Percentiles rank a stretch among this genome's conserved stretches.
phyloP scores from a whole-genome alignment of 2,113 vertebrate species.

The Fregetta grallaria region DNA sequence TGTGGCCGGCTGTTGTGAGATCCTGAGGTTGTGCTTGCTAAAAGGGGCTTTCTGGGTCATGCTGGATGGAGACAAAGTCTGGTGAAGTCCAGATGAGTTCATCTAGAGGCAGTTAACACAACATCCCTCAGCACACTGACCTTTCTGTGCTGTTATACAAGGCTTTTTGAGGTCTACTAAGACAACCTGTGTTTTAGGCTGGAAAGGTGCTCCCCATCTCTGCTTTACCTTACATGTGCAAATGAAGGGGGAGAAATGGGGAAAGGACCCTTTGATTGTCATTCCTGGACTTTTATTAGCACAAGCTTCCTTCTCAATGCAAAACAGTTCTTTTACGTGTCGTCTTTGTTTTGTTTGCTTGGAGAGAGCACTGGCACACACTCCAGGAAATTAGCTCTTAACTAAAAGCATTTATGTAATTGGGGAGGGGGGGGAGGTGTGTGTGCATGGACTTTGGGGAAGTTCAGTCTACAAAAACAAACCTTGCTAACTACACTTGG shows the following conservation, averaged over 20 bases:
- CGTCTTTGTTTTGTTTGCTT: not conserved
- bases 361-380: not conserved
- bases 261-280: not conserved
- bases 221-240: not conserved
- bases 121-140: not conserved
- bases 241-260: not conserved
- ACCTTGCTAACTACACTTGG: constrained; percentile 2
- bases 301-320: not conserved
- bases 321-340: not conserved
- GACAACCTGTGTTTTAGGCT: not conserved
- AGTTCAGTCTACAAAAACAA: constrained; percentile 48
- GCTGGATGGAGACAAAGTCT: not conserved
- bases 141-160: not conserved
- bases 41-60: not conserved
- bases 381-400: constrained; percentile 30
- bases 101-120: not conserved
- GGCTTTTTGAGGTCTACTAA: not conserved
- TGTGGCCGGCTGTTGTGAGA: not conserved
- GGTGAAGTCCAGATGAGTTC: not conserved
- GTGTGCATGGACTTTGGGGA: not conserved
- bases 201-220: not conserved
- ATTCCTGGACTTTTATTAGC: not conserved
- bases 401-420: constrained; percentile 3
- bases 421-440: constrained; percentile 8
- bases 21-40: not conserved